Evolutionary conservation across 2,888 invertebrate species (phyloP), one percentile per base, ranked within the genome.

Genomic region (Cantharis rustica): DNA sequence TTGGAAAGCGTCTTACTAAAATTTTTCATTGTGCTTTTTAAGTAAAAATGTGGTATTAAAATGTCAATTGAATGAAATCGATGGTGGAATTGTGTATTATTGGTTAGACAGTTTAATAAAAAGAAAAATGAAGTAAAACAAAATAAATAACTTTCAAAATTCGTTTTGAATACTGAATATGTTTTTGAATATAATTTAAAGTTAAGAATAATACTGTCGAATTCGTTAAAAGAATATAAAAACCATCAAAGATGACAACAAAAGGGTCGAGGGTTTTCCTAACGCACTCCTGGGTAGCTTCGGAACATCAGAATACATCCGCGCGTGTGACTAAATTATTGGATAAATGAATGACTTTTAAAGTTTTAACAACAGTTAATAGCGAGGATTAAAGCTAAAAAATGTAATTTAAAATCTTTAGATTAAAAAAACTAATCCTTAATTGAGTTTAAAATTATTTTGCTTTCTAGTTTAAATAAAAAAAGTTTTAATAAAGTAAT

Each of bases 161-260:
- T 66, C 66, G 17, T 17, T 64, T 23, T n/a, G 23, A 17, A 66
- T n/a, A 23, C 23, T 2, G 23, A 66, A 66, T 23, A 23, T 23
- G 17, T 23, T 23, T n/a, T 66, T 66, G 17, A 23, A 23, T 62
- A 72, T 63, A 69, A 75, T 72, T 72, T 69, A 20, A 64, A 72
- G 64, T 61, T 47, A 61, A 15, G 68, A 72, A 72, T 63, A 75
- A 63, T 72, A 68, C 68, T 71, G 47, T 69, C 72, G 69, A 82
- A 83, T 47, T 47, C 47, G 47, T 83, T 82, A 83, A 81, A 78
- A 72, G 75, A 76, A 82, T 82, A 83, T 83, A 83, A 83, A 83
- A 79, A 75, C 47, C 79, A 75, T 79, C 79, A 81, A 81, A 80
- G 80, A 81, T 79, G 79, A 81, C 81, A 80, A 77, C 76, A 77